Conservation (phyloP, 2,113 vertebrate species). For the Gadus macrocephalus region DNA sequence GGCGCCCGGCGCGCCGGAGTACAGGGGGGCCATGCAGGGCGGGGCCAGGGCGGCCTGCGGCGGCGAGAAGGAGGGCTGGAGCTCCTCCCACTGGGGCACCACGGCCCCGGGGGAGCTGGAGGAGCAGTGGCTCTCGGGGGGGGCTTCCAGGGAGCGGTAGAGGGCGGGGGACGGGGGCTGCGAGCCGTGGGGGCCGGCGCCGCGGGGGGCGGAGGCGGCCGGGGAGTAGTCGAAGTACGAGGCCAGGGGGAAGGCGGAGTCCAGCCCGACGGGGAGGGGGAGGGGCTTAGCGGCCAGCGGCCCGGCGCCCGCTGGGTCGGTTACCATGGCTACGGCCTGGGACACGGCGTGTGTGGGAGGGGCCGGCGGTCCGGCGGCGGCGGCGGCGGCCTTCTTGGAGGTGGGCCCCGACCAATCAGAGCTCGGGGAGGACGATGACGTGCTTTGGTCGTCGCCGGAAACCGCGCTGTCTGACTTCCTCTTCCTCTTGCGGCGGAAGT, state of each 20-base stretch:
- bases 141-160: conserved; percentile 58
- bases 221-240: background rate
- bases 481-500: conserved; percentile 93
- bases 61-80: conserved; percentile 58
- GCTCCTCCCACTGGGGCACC: conserved; percentile 67
- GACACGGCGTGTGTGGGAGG: too few relatives aligned
- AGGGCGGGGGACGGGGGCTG: background rate
- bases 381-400: conserved; percentile 60
- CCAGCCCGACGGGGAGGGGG: conserved; percentile 39
- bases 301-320: conserved; percentile 25
- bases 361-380: background rate
- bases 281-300: conserved; percentile 40
- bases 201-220: background rate
- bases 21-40: background rate
- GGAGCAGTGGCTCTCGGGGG: conserved; percentile 68
- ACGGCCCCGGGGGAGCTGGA: conserved; percentile 75
- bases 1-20: background rate
- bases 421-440: conserved; percentile 21
- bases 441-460: conserved; percentile 28
- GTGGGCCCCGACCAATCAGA: conserved; percentile 73
- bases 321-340: too few relatives aligned
- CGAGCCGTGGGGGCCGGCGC: background rate
- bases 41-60: background rate
- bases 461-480: conserved; percentile 76
- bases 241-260: background rate